These are phyloP conservation scores for Marasmarcha lunaedactyla DNA, from an alignment of 2,888 invertebrate species.

Conservation along the genomic window DNA sequence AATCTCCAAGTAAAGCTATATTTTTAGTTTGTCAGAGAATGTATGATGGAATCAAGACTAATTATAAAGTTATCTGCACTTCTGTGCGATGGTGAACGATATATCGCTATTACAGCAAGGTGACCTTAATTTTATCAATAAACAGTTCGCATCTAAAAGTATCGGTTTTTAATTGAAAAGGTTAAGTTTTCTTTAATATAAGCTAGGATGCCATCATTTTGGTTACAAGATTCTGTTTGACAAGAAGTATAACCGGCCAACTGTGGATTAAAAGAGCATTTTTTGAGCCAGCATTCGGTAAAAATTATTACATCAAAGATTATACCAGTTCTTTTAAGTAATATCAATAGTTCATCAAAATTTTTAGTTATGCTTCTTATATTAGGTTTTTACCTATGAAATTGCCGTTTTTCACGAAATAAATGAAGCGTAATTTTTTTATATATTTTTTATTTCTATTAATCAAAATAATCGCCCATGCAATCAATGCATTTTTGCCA, in stretches of 20 bases:
- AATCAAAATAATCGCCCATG: too few species aligned
- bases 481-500: too few species aligned
- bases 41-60: too few species aligned
- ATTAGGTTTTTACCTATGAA: too few species aligned
- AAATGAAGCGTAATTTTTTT: too few species aligned
- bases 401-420: too few species aligned
- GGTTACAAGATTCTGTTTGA: neutral
- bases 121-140: neutral
- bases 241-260: neutral
- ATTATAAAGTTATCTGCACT: neutral
- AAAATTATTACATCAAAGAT: neutral
- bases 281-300: neutral
- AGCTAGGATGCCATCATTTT: conserved; percentile 2
- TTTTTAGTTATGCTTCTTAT: neutral
- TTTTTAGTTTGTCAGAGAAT: too few species aligned
- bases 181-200: neutral
- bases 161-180: neutral
- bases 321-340: neutral
- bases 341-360: neutral
- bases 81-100: conserved; percentile 1
- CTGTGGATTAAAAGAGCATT: neutral
- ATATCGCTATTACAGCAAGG: neutral
- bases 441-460: too few species aligned
- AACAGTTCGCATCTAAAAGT: neutral
- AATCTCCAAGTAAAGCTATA: too few species aligned